phyloP scores from a whole-genome alignment of 1,140 invertebrate species.

The Lethocerus indicus region DNA sequence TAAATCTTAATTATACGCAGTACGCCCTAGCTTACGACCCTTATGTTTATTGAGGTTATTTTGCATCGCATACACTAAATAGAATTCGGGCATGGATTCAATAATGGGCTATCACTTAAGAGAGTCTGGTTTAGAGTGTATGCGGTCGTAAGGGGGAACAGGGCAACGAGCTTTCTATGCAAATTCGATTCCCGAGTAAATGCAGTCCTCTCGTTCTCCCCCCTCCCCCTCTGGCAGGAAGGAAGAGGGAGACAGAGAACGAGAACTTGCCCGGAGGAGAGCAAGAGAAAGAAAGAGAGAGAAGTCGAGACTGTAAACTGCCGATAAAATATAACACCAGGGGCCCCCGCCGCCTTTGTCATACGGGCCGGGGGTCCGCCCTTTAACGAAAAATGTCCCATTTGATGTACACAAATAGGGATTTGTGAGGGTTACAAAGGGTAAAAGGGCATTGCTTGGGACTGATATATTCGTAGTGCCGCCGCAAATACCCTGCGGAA shows the following conservation, averaged over 20 bases:
- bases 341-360: slow-evolving; percentile 3
- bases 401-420: slow-evolving; percentile 15
- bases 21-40: too few species aligned
- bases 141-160: too few species aligned
- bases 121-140: too few species aligned
- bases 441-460: slow-evolving; percentile 11
- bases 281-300: slow-evolving; percentile 1
- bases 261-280: slow-evolving; percentile 3
- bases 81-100: too few species aligned
- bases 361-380: neutral
- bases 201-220: too few species aligned
- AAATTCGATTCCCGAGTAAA: slow-evolving; percentile 11
- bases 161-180: slow-evolving; percentile 14
- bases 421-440: slow-evolving; percentile 13
- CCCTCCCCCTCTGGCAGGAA: neutral
- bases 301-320: slow-evolving; percentile 10
- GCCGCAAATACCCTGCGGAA: neutral
- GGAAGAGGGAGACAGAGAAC: too few species aligned
- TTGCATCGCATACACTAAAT: too few species aligned
- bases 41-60: too few species aligned
- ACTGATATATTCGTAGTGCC: neutral
- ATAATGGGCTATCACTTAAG: too few species aligned
- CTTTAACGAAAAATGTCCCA: slow-evolving; percentile 12
- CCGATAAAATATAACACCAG: slow-evolving; percentile 17
- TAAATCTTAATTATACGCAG: too few species aligned